Evolutionary conservation across 2,888 invertebrate species (phyloP).

Genomic region (Plutella xylostella): DNA sequence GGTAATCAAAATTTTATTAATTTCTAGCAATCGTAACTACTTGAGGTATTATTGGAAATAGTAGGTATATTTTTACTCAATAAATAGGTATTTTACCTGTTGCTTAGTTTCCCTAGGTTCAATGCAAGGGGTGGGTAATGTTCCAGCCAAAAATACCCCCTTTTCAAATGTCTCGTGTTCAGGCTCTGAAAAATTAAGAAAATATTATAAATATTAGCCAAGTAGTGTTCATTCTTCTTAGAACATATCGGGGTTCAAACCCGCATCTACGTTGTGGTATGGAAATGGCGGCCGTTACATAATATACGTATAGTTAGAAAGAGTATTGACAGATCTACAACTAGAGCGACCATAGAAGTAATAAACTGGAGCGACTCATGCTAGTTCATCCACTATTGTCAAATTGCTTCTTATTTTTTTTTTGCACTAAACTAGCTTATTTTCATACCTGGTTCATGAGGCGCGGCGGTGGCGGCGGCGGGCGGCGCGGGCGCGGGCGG

Average conservation of each 20-base stretch:
- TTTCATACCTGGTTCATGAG: neutral
- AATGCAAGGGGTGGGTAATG: constrained; percentile 73
- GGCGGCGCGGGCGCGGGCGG: neutral
- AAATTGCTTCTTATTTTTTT: neutral
- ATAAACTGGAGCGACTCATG: too few relatives aligned
- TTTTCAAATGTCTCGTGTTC: neutral
- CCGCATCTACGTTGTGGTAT: too few relatives aligned
- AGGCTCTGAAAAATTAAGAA: too few relatives aligned
- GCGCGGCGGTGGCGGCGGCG: neutral
- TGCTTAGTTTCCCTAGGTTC: constrained; percentile 79
- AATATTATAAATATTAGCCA: too few relatives aligned
- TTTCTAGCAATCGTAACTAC: too few relatives aligned
- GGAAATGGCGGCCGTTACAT: too few relatives aligned
- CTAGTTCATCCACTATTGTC: too few relatives aligned
- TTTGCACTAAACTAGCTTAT: neutral
- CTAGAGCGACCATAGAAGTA: too few relatives aligned
- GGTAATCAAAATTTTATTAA: neutral
- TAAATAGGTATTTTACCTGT: constrained; percentile 26
- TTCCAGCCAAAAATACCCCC: constrained; percentile 77
- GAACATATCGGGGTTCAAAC: too few relatives aligned
- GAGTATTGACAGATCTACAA: too few relatives aligned
- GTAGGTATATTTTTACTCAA: neutral
- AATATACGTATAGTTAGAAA: too few relatives aligned
- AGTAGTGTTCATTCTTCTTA: too few relatives aligned
- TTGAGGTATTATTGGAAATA: neutral